phyloP scores from a whole-genome alignment of 2,797 vertebrate genomes.

The Oophaga sylvatica region DNA sequence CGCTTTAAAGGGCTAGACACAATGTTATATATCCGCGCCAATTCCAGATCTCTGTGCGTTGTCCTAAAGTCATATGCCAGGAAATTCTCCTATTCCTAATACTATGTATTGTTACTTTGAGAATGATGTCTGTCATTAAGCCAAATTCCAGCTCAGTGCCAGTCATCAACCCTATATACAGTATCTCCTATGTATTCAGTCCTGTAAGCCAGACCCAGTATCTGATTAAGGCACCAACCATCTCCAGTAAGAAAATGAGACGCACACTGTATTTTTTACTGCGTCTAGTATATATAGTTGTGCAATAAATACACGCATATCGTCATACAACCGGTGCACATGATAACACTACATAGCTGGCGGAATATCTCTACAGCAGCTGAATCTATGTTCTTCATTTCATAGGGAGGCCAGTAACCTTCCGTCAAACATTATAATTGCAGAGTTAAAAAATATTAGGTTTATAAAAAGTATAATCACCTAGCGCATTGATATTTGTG shows the following conservation, averaged over 20 bases:
- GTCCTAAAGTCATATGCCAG: background rate
- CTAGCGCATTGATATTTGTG: constrained; percentile 51
- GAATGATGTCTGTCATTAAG: background rate
- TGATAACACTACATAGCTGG: background rate
- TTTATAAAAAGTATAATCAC: constrained; percentile 60
- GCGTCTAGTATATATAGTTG: background rate
- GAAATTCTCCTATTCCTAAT: background rate
- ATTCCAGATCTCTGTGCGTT: constrained; percentile 8
- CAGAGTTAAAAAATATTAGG: constrained; percentile 54
- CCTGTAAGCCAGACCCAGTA: background rate
- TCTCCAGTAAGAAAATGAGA: background rate
- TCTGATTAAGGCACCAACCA: background rate
- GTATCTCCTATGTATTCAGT: background rate
- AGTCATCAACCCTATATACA: background rate
- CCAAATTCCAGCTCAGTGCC: background rate
- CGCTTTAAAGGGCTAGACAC: constrained; percentile 55
- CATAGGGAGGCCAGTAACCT: background rate
- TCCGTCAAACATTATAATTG: constrained; percentile 39
- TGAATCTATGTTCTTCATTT: background rate
- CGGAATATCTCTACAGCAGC: background rate
- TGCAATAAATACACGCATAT: background rate
- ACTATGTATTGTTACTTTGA: background rate
- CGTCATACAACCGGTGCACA: background rate
- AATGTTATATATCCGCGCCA: constrained; percentile 1
- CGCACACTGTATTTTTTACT: too few species aligned